Conservation (phyloP, 2,797 vertebrate genomes). For the Pipistrellus pygmaeus region DNA sequence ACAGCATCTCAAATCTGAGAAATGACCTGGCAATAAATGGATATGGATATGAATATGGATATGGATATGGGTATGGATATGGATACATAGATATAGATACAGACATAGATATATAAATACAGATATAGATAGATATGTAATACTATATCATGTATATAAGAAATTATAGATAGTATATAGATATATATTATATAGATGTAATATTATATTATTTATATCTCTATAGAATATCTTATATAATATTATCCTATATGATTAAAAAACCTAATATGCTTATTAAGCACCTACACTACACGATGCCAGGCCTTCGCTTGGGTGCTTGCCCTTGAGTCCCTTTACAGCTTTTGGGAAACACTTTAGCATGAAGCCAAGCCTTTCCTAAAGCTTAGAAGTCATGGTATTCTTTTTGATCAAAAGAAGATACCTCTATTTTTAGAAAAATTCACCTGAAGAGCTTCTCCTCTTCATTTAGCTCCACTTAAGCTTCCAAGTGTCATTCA, state of each 20-base stretch:
- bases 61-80: not conserved
- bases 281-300: not conserved
- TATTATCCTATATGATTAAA: too few relatives aligned
- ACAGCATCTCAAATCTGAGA: slow-evolving; percentile 37
- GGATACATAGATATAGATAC: too few relatives aligned
- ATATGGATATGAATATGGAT: not conserved
- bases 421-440: not conserved
- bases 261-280: not conserved
- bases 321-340: not conserved
- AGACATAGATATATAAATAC: too few relatives aligned
- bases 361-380: slow-evolving; percentile 26
- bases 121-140: too few relatives aligned
- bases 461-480: not conserved
- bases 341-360: not conserved
- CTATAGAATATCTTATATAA: too few relatives aligned
- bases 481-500: not conserved
- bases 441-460: not conserved
- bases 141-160: too few relatives aligned
- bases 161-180: not conserved
- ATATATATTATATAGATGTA: not conserved
- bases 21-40: not conserved
- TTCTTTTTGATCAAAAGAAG: not conserved
- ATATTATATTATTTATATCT: too few relatives aligned
- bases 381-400: not conserved
- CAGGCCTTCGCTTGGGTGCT: not conserved